Conservation (phyloP, 2,888 invertebrate species). For the Hirtodrosophila duncani region DNA sequence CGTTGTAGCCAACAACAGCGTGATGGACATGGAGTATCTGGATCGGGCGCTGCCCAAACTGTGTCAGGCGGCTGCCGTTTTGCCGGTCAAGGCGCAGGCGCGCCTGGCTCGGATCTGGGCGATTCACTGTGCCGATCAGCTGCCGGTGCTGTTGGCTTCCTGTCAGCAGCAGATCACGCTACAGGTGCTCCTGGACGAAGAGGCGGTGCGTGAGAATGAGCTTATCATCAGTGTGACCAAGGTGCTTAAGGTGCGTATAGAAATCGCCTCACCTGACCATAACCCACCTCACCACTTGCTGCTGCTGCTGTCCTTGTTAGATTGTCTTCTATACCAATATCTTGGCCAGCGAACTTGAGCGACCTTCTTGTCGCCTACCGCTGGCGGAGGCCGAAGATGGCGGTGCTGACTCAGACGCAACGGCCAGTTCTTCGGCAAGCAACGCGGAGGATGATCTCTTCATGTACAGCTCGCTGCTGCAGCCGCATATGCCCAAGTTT, state of each 20-base stretch:
- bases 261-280: no score
- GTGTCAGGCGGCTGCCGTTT: slow-evolving; percentile 86
- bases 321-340: slow-evolving; percentile 93
- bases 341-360: slow-evolving; percentile 88
- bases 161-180: slow-evolving; percentile 93
- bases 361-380: slow-evolving; percentile 79
- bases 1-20: slow-evolving; percentile 57
- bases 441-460: slow-evolving; percentile 76
- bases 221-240: slow-evolving; percentile 91
- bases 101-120: slow-evolving; percentile 90
- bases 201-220: slow-evolving; percentile 90
- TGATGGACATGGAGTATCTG: slow-evolving; percentile 88
- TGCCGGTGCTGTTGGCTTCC: slow-evolving; percentile 85
- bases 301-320: no score
- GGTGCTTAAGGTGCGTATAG: slow-evolving; percentile 92
- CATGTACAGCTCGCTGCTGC: slow-evolving; percentile 70
- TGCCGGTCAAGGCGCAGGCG: slow-evolving; percentile 87
- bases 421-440: slow-evolving; percentile 49
- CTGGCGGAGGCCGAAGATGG: slow-evolving; percentile 27
- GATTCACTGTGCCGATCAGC: slow-evolving; percentile 82
- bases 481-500: slow-evolving; percentile 73
- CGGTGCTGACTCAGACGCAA: slow-evolving; percentile 18
- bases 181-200: slow-evolving; percentile 88
- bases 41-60: slow-evolving; percentile 89
- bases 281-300: no score